phyloP scores from a whole-genome alignment of 2,797 vertebrate species.

The Linurgus olivaceus region DNA sequence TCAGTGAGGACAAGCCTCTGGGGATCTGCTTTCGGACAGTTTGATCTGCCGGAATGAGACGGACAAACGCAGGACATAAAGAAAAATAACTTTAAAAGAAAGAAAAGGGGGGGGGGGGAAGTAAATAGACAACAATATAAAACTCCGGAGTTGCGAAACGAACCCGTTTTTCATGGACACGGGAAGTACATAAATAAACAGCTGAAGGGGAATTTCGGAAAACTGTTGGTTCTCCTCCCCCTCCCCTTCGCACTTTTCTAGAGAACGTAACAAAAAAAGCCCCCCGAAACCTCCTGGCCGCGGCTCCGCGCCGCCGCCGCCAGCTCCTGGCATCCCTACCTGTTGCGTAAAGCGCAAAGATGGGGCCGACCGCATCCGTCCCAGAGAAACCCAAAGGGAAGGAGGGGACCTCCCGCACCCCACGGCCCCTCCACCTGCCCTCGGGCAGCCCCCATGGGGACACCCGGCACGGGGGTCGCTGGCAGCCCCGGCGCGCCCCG shows the following conservation, averaged over 20 bases:
- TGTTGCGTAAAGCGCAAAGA: conserved; percentile 84
- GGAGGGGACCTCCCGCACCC: background rate
- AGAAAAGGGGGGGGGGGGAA: background rate
- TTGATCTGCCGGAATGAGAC: conserved; percentile 22
- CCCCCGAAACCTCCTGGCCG: background rate
- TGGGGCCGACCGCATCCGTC: background rate
- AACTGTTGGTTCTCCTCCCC: background rate
- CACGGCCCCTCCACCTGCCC: conserved; percentile 29
- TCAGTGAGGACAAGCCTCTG: conserved; percentile 52
- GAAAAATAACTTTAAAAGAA: background rate
- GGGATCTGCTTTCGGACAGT: conserved; percentile 46
- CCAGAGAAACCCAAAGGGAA: background rate
- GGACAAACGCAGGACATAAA: background rate
- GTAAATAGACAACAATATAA: background rate
- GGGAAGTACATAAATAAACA: conserved; percentile 42
- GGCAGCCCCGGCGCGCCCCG: background rate
- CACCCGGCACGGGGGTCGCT: background rate
- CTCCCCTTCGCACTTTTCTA: background rate
- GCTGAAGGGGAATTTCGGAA: conserved; percentile 34
- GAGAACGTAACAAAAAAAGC: background rate
- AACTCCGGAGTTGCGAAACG: conserved; percentile 37
- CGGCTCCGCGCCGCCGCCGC: conserved; percentile 19
- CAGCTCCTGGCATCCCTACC: conserved; percentile 78
- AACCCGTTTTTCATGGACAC: conserved; percentile 16
- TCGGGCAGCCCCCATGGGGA: background rate